phyloP scores from a whole-genome alignment of 2,888 invertebrate species.

The Eupeodes latifasciatus region DNA sequence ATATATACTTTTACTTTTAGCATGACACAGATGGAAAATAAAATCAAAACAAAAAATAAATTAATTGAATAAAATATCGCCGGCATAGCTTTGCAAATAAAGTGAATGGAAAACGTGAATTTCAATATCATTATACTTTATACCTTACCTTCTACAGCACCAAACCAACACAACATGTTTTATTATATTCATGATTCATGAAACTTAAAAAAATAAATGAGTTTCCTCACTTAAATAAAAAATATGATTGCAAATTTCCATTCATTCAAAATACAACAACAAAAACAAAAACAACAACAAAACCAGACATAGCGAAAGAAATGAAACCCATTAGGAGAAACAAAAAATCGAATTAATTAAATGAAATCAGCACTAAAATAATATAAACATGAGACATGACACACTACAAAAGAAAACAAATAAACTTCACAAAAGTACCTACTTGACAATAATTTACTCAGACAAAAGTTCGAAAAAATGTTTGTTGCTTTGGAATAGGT shows the following conservation, averaged over 20 bases:
- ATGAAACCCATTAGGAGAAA: conserved; percentile 53
- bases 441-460: background rate
- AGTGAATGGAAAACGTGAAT: conserved; percentile 68
- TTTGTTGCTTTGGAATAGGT: background rate
- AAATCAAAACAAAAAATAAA: conserved; percentile 45
- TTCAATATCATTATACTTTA: conserved; percentile 31
- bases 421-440: background rate
- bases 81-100: conserved; percentile 50
- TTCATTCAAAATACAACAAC: conserved; percentile 8
- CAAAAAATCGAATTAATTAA: conserved; percentile 68
- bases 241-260: conserved; percentile 73
- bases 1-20: conserved; percentile 70
- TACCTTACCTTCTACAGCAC: background rate
- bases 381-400: conserved; percentile 41
- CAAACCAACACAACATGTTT: conserved; percentile 1
- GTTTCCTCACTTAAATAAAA: conserved; percentile 55
- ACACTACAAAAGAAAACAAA: conserved; percentile 6
- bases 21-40: conserved; percentile 58
- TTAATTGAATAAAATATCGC: conserved; percentile 40
- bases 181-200: conserved; percentile 37
- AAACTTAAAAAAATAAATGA: conserved; percentile 34
- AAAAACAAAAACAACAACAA: conserved; percentile 28
- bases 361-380: conserved; percentile 57
- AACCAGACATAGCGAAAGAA: conserved; percentile 52
- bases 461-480: background rate